Conservation (phyloP, 2,113 vertebrate genomes). For the Gadus chalcogrammus region DNA sequence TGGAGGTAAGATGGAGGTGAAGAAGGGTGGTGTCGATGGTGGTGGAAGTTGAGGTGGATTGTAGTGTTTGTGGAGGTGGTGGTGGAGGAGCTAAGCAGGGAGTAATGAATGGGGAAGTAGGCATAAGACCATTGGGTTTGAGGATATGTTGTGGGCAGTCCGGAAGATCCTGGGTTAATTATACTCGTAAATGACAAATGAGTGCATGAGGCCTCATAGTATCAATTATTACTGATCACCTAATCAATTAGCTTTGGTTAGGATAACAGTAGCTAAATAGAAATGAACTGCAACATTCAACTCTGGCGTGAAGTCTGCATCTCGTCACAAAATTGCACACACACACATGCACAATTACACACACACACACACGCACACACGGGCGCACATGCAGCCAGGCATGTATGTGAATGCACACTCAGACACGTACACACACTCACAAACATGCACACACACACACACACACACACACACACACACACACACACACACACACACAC, state of each 20-base stretch:
- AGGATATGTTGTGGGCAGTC: conserved; percentile 30
- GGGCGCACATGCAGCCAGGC: too few species aligned
- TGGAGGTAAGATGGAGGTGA: too few species aligned
- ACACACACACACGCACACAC: too few species aligned
- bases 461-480: neutral
- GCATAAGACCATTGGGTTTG: neutral
- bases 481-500: neutral
- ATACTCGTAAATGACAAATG: conserved; percentile 74
- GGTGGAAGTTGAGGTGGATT: too few species aligned
- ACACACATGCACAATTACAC: neutral
- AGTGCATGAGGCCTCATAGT: conserved; percentile 62
- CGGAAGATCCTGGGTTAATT: conserved; percentile 64
- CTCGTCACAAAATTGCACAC: conserved; percentile 34
- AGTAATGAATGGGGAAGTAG: neutral
- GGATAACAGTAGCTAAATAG: conserved; percentile 68
- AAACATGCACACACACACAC: conserved; percentile 19
- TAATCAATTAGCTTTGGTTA: conserved; percentile 74
- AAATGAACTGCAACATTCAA: conserved; percentile 66
- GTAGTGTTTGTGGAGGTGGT: too few species aligned
- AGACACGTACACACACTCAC: conserved; percentile 8
- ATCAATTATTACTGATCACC: conserved; percentile 74
- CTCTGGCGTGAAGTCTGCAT: conserved; percentile 50
- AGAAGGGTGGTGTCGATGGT: too few species aligned
- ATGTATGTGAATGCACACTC: conserved; percentile 4
- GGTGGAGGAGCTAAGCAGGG: neutral